Evolutionary conservation across 1,140 invertebrate genomes (phyloP).

Genomic region (Drosophila orosa): DNA sequence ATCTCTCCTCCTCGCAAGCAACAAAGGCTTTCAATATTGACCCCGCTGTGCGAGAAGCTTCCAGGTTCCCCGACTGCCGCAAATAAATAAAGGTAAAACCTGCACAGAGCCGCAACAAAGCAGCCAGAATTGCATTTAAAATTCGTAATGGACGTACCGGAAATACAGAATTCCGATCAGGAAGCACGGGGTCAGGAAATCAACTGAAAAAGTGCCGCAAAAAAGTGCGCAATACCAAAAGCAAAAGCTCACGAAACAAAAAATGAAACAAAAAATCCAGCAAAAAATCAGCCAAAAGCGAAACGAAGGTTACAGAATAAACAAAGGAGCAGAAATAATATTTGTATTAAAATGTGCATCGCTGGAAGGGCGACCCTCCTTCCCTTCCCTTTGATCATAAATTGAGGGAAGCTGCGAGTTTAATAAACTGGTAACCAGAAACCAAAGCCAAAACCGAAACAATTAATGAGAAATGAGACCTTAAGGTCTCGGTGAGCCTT

Average conservation of each 20-base stretch:
- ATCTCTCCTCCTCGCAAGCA: too few species aligned
- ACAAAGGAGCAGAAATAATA: conserved; percentile 44
- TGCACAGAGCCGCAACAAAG: conserved; percentile 29
- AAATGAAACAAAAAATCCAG: neutral
- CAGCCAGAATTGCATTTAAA: conserved; percentile 64
- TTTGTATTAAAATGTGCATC: conserved; percentile 41
- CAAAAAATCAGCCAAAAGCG: neutral
- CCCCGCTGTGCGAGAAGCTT: neutral
- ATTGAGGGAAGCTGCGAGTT: conserved; percentile 9
- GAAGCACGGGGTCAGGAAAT: conserved; percentile 72
- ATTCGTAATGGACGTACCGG: conserved; percentile 76
- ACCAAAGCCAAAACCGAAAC: conserved; percentile 15
- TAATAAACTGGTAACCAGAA: conserved; percentile 8
- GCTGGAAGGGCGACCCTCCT: conserved; percentile 6
- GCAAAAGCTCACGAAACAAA: conserved; percentile 23
- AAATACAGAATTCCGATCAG: conserved; percentile 81
- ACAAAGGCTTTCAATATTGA: neutral
- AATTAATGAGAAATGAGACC: conserved; percentile 1
- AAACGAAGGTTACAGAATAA: conserved; percentile 15
- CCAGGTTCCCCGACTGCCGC: conserved; percentile 14
- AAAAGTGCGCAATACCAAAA: conserved; percentile 59
- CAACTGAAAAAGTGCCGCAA: conserved; percentile 75
- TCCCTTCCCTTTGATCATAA: conserved; percentile 42
- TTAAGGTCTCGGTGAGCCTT: conserved; percentile 4
- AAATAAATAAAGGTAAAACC: conserved; percentile 20